Evolutionary conservation across 2,113 vertebrate genomes (phyloP).

Genomic region (Macquaria australasica): DNA sequence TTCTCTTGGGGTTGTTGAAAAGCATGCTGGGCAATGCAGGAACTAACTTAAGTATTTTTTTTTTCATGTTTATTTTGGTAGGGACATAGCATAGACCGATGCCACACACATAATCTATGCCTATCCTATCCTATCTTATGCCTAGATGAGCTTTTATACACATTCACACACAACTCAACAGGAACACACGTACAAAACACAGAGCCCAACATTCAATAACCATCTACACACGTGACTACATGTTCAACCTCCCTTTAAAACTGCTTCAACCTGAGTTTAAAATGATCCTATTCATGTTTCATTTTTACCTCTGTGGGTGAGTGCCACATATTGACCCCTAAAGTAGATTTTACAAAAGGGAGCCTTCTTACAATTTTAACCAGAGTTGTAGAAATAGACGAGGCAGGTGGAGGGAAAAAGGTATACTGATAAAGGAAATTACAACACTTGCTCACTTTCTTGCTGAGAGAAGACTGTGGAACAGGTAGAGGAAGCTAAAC

Average conservation of each 20-base stretch:
- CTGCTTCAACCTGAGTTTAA: neutral
- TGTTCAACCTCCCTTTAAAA: neutral
- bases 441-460: too few relatives aligned
- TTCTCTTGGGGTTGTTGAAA: conserved; percentile 45
- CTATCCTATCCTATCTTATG: too few relatives aligned
- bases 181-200: neutral
- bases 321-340: neutral
- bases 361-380: neutral
- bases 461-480: too few relatives aligned
- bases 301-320: neutral
- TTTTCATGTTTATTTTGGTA: conserved; percentile 38
- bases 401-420: neutral
- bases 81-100: neutral
- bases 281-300: neutral
- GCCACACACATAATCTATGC: neutral
- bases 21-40: conserved; percentile 68
- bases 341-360: neutral
- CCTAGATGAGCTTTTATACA: neutral
- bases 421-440: neutral
- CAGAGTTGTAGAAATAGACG: neutral
- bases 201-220: neutral
- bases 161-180: neutral
- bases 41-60: conserved; percentile 23
- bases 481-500: too few relatives aligned
- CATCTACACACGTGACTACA: neutral